Evolutionary conservation across 1,140 invertebrate species (phyloP), one percentile per base, ranked within the genome.

Genomic region (Psilanteris sp.): DNA sequence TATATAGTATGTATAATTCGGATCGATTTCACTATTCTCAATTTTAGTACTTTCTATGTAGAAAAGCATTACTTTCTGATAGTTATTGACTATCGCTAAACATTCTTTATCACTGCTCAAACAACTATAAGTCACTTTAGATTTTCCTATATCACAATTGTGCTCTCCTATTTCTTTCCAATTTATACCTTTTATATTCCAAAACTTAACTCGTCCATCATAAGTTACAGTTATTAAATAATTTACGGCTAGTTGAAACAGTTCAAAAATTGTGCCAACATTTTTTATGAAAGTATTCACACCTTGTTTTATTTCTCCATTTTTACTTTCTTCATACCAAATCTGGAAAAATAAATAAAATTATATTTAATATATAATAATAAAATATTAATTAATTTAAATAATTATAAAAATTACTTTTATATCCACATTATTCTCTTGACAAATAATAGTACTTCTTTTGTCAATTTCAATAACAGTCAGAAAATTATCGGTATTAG

Each of bases 201-300:
- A 87, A 50, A 84, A 74, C 18, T 66, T 82, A 3, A 86, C 64
- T 9, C 70, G 52, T 26, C 81, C 81, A 36, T 81, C 54, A n/a
- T 68, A 27, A 2, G 77, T 77, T 29, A 88, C 43, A n/a, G 78
- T 84, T 14, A 86, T 7, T 7, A 82, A 14, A 54, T 29, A 39
- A 32, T 83, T 72, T 1, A 78, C 31, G 9, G 61, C 54, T 14
- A 87, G 31, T 32, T 72, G 73, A 41, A 84, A 70, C 39, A 85
- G 57, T 15, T 74, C 48, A 36, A 83, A 77, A 10, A 88, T 66
- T 13, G 67, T n/a, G 18, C 81, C 83, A 0, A 71, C 48, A 11
- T 66, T 71, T 39, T 81, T 46, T 0, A 78, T n/a, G 15, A 59
- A 43, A 0, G 18, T 44, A 1, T n/a, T 55, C 0, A 22, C 29